Base-by-base conservation (phyloP, 1,140 invertebrate genomes). In the Ceratitis capitata region DNA sequence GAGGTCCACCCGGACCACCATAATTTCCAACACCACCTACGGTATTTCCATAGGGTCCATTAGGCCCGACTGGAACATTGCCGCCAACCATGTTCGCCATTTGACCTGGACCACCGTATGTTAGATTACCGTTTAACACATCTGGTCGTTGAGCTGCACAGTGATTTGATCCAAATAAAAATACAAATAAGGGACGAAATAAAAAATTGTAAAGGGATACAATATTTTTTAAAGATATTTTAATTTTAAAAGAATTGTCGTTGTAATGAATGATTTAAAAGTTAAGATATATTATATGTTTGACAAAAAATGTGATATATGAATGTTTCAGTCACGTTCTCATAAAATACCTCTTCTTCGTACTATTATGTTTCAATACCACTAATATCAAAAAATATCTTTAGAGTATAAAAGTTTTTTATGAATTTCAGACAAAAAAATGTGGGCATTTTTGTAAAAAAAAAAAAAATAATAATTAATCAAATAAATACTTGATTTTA, bases 81-180 rank as follows among this genome's bases (percentile, higher is more conserved):
- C 85, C 87, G 56, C 86, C 85, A 51, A 87, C 87, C 89, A 91
- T 88, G 51, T 87, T 91, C 69, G 89, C 91, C 49, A 91, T 88
- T 91, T 91, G 89, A 29, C 89, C 90, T 91, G 83, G 1, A 74
- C 83, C 61, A 85, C 69, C 69, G 85, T 78, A 47, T 61, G 84
- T 69, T 53, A 85, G 39, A 78, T 85, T 85, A 42, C 84, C 51
- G 56, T 58, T 64, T 29, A 85, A 69, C 56, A 85, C 51, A 58
- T 85, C 84, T 58, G 51, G 6, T 56, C 49, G 53, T 64, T 64
- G 61, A 69, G 69, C 69, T 78, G 39, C 39, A 45, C 69, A 78
- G 61, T 78, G 69, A 45, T 78, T 78, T 78, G n/a, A 69, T 69
- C 61, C 39, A 35, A n/a, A n/a, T n/a, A n/a, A n/a, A n/a, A n/a